Evolutionary conservation across 1,140 invertebrate genomes (phyloP), one percentile per base, ranked within the genome.

Genomic region (Aricia agestis): DNA sequence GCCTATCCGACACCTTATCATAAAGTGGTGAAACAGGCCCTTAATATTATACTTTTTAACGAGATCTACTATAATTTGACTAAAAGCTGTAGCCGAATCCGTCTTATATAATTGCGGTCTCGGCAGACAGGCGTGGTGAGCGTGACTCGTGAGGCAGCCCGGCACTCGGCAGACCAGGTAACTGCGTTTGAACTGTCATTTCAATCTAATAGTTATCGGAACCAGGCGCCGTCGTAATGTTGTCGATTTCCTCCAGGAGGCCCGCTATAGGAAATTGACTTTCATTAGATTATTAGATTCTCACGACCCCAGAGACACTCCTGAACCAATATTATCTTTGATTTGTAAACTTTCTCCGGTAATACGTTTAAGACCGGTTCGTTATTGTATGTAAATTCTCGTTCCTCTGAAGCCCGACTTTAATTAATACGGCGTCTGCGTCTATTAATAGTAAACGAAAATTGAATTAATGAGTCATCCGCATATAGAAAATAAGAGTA

Each of bases 181-280:
- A 19, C 18, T 11, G 18, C 17, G 18, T 19, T 76, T 74, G 70
- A 77, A 69, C 70, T 81, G 71, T 77, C 76, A 75, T 76, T 75
- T 69, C 59, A 68, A 58, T 71, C 57, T 74, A 76, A 74, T 77
- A 75, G 70, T 72, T 76, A 69, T 31, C 68, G 72, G 72, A 68
- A 70, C 71, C 73, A 71, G 75, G 73, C 63, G 72, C 74, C 57
- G 76, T 74, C 73, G 70, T 77, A 69, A 78, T 77, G 69, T 59
- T 68, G 74, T 68, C 74, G 36, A 66, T 70, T 68, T 75, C 74
- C 74, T 63, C 19, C 59, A 72, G 31, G 61, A 72, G 68, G 69
- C 42, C 69, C 76, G 70, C 70, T 59, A 73, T 11, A 18, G 80
- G 80, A 82, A 82, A 82, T 82, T 76, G 78, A 75, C 78, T 80